Base-by-base conservation (phyloP, 2,797 vertebrate species). In the Phyllotis vaccarum region DNA sequence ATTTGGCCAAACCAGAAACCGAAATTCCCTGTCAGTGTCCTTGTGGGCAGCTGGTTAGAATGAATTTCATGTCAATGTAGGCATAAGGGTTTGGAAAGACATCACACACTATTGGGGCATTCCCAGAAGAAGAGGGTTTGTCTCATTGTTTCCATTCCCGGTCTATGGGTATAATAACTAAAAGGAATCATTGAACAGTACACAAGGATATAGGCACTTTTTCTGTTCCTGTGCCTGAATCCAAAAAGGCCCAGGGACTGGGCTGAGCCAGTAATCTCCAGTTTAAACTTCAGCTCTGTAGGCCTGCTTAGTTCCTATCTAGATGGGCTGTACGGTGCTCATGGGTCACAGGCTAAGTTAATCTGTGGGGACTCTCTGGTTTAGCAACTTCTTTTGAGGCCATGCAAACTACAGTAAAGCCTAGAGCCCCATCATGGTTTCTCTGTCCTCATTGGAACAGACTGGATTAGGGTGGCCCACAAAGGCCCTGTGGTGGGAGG, bases 81-180 rank as follows among this genome's bases (percentile, higher is more conserved):
- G 46, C n/a, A 8, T 64, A 46, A 40, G 34, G 34, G 4, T 14
- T 74, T 40, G 46, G 46, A 49, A 49, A 49, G 46, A 49, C 46
- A 49, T 49, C 9, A 9, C 46, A 49, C 46, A 49, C 9, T 9
- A 49, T 49, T 37, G n/a, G 52, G 75, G 52, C 6, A 52, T 49
- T 7, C 79, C 6, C 11, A 56, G 37, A 58, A 8, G 0, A 1
- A 56, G 37, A 58, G 8, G 0, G 0, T 11, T 19, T 3, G 3
- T 11, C 11, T 80, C 2, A 8, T 3, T 1, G 4, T 14, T 29
- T 21, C 3, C 24, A 40, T 21, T 74, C 29, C 75, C 64, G 62
- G 43, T 60, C 43, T 78, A 9, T 1, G 40, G 54, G 46, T 3
- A 5, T 16, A 37, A 46, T 1, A 6, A 46, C n/a, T 72, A 60